Evolutionary conservation across 2,113 vertebrate species (phyloP), one percentile per base, ranked within the genome.

Genomic region (Pteropus alecto): DNA sequence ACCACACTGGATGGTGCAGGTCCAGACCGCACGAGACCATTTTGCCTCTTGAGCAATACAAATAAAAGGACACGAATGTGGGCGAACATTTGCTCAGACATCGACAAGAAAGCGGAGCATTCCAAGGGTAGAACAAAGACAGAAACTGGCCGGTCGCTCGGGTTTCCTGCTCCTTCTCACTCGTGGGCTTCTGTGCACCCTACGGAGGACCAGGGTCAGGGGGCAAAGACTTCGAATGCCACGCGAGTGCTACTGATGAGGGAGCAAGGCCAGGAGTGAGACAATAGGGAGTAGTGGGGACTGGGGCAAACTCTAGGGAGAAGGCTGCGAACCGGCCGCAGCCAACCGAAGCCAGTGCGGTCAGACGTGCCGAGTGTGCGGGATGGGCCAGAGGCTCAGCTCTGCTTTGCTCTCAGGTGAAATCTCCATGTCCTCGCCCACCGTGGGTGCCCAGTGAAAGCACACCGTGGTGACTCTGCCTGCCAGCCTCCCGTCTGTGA

Each of bases 361-460:
- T 14, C 51, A 15, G 58, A 21, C 2, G 15, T 4, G 43, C 41
- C 16, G 6, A 13, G n/a, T 5, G 54, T 1, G 14, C 9, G 1
- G 2, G 41, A 38, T 7, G 18, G 33, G 30, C 35, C 33, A 24
- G 22, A 6, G 33, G 4, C 0, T 26, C 22, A 3, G 24, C 19
- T 16, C 60, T 54, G 14, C 2, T 35, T 6, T 16, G 54, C 10
- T 43, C 60, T 11, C 15, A 19, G 7, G 68, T 22, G 58, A 60
- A 30, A 35, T 7, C 41, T 35, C 81, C 4, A 6, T 28, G 41
- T 35, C 56, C 61, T 46, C 12, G 71, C 4, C 54, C 35, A 38
- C 15, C 1, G 2, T 0, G 3, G 0, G 2, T 30, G 21, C 65
- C 48, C 3, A 51, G 41, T 6, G 21, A 26, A 8, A 13, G 10